Percentiles rank a stretch among this genome's conserved stretches.
These are phyloP conservation scores for Tauraco erythrolophus DNA, from an alignment of 2,113 vertebrate species.

Conservation along the genomic window DNA sequence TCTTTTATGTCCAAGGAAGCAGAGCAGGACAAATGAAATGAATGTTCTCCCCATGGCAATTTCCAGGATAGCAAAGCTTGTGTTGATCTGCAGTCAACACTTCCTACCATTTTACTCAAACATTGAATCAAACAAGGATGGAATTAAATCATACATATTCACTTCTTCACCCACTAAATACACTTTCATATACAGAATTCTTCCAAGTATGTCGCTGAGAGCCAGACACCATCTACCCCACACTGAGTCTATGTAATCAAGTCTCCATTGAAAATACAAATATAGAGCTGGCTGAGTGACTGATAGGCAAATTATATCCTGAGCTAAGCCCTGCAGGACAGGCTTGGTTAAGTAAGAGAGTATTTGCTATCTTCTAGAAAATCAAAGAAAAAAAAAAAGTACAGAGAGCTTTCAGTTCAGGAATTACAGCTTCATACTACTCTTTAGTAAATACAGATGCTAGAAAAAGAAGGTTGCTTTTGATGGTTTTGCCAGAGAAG, in stretches of 20 bases:
- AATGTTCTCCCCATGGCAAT: neutral
- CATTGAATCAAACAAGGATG: constrained; percentile 18
- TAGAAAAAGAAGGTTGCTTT: neutral
- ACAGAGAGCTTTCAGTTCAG: neutral
- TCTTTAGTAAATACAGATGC: neutral
- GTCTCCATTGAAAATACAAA: constrained; percentile 49
- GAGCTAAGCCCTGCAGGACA: neutral
- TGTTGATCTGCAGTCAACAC: constrained; percentile 36
- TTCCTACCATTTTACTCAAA: constrained; percentile 50
- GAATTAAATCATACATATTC: constrained; percentile 42
- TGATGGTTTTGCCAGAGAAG: neutral
- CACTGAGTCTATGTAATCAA: constrained; percentile 44
- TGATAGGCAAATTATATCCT: constrained; percentile 52
- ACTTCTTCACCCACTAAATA: constrained; percentile 44
- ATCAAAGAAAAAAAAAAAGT: neutral
- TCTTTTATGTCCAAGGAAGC: neutral
- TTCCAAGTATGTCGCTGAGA: constrained; percentile 51
- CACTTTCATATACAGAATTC: constrained; percentile 6
- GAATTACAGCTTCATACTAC: neutral
- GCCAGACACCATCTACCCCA: constrained; percentile 61
- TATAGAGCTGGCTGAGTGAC: constrained; percentile 30
- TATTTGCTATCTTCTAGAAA: neutral
- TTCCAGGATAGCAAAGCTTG: neutral
- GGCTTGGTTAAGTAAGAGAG: neutral
- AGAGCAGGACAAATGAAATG: neutral